Conservation (phyloP, 2,113 vertebrate species). For the Gadus chalcogrammus region DNA sequence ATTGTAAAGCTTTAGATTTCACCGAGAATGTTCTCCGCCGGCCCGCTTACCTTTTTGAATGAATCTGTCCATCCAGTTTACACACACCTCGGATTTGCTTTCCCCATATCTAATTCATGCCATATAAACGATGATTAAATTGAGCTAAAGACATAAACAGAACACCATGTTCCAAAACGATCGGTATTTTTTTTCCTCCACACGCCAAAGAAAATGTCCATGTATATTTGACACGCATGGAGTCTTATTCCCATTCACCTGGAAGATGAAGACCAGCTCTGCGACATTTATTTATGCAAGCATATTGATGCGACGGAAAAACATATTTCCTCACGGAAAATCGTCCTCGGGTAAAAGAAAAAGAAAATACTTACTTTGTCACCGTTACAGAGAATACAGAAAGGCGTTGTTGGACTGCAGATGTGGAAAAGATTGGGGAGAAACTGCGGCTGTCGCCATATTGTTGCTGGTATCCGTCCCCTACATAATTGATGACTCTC, state of each 20-base stretch:
- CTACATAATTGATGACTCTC: slow-evolving; percentile 81
- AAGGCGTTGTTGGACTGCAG: slow-evolving; percentile 77
- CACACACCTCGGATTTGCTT: no score
- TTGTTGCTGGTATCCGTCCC: slow-evolving; percentile 76
- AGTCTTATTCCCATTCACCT: background rate
- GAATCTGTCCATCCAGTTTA: slow-evolving; percentile 14
- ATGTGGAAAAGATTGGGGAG: slow-evolving; percentile 75
- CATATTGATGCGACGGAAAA: slow-evolving; percentile 33
- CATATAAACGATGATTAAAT: no score
- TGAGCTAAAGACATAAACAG: no score
- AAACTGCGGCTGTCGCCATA: slow-evolving; percentile 90
- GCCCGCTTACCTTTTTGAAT: background rate
- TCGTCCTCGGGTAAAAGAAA: background rate
- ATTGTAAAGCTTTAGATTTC: background rate
- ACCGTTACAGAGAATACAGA: slow-evolving; percentile 72
- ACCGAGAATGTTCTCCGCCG: background rate
- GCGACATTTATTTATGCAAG: slow-evolving; percentile 76
- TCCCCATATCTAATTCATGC: no score
- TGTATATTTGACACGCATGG: background rate
- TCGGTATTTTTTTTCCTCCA: no score
- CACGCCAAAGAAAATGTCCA: no score
- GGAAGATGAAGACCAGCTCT: slow-evolving; percentile 65
- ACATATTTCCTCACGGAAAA: slow-evolving; percentile 15
- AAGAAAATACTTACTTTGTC: slow-evolving; percentile 63
- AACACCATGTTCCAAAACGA: no score